phyloP scores from a whole-genome alignment of 30 jellyfish, hydroid and myxozoan species.

The Calvadosia cruxmelitensis region DNA sequence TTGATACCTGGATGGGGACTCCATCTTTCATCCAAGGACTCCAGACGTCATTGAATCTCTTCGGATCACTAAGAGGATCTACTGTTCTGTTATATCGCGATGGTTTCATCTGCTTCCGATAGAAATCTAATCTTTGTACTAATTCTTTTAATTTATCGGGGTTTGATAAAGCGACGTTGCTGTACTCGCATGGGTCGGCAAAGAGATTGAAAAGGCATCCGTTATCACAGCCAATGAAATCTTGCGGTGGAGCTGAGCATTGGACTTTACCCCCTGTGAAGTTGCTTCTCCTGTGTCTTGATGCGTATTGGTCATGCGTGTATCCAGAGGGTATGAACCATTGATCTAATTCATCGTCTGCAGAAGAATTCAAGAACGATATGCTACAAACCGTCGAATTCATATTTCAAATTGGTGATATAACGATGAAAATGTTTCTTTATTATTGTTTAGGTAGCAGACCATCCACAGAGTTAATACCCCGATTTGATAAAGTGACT shows the following conservation, averaged over 20 bases:
- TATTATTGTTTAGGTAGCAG: too few relatives aligned
- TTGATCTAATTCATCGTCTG: not conserved
- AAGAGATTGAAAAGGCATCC: not conserved
- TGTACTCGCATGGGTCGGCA: slow-evolving; percentile 3
- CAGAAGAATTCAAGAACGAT: not conserved
- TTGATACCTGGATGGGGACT: not conserved
- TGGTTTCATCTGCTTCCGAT: not conserved
- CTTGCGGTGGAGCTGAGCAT: not conserved
- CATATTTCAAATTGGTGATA: too few relatives aligned
- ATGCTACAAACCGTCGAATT: too few relatives aligned
- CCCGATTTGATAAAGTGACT: too few relatives aligned
- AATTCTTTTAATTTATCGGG: not conserved
- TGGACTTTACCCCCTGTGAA: not conserved
- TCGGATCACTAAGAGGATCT: not conserved
- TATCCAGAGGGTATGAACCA: not conserved
- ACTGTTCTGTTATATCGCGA: not conserved
- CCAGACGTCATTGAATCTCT: not conserved
- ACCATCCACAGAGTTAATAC: too few relatives aligned
- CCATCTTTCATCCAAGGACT: slow-evolving; percentile 1
- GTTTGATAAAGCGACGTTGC: not conserved
- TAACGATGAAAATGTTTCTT: too few relatives aligned
- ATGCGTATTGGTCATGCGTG: not conserved
- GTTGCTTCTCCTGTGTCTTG: not conserved
- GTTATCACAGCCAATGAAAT: not conserved
- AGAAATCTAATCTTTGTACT: not conserved